Evolutionary conservation across 2,113 vertebrate genomes (phyloP), one percentile per base, ranked within the genome.

Genomic region (Gobio gobio): DNA sequence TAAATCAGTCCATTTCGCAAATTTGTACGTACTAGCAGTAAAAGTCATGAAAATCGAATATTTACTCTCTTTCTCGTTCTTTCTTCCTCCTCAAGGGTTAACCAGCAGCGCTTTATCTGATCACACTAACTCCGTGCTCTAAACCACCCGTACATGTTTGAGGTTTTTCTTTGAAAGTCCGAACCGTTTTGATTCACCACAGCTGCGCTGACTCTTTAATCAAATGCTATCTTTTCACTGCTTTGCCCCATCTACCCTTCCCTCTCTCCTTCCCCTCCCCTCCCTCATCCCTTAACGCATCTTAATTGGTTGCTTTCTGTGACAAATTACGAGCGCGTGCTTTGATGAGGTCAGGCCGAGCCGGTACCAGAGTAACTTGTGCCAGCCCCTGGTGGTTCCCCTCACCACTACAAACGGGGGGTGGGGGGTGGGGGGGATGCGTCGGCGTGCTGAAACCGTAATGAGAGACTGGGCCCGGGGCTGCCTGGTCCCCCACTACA

Each of bases 301-400:
- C 96, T 98, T 99, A 98, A 99, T 98, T 98, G 96, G 94, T 96
- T 97, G 96, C 97, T 98, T 97, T 98, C 96, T 98, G 96, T 98
- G 97, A 97, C 96, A 99, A 99, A 99, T 97, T 98, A 98, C 95
- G 97, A 98, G 95, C 95, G 95, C 94, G 95, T 93, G 94, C 97
- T 99, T 98, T 97, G 97, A 99, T 99, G 97, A 99, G 96, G 96
- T 98, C 95, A 95, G 96, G 94, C 95, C 96, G 96, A 95, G 97
- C 96, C 96, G 95, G 95, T 96, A 96, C 95, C 95, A 95, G 95
- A 97, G 95, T 94, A 90, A 91, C 93, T 94, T 93, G 96, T 97
- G 96, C 96, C 96, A 96, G 93, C 95, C 94, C 95, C 95, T 92
- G 89, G 92, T 95, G 94, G 93, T 93, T 95, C 79, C 73, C 73